Percentiles rank a stretch among this genome's conserved stretches.
Conservation (phyloP, 2,888 invertebrate genomes). For the Oegoconia quadripuncta region DNA sequence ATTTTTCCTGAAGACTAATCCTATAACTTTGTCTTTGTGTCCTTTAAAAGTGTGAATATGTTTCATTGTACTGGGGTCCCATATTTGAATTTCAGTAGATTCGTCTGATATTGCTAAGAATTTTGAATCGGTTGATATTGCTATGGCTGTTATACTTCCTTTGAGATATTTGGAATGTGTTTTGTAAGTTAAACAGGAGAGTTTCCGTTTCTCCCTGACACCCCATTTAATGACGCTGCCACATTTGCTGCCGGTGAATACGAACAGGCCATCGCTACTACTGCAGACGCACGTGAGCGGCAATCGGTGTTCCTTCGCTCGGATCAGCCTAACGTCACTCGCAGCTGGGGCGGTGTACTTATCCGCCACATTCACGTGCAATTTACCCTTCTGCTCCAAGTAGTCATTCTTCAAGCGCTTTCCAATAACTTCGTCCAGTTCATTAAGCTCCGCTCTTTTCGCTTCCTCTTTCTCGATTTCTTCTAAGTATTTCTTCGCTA, state of each 20-base stretch:
- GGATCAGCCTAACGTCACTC: slow-evolving; percentile 73
- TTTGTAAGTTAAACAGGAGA: slow-evolving; percentile 75
- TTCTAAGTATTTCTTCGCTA: slow-evolving; percentile 93
- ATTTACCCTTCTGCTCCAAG: slow-evolving; percentile 90
- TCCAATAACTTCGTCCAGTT: slow-evolving; percentile 83
- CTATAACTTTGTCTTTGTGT: slow-evolving; percentile 86
- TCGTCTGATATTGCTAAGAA: slow-evolving; percentile 83
- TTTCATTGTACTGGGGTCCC: slow-evolving; percentile 88
- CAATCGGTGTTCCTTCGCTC: slow-evolving; percentile 87
- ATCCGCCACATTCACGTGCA: slow-evolving; percentile 87
- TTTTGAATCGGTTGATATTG: slow-evolving; percentile 88
- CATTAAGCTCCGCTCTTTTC: slow-evolving; percentile 81
- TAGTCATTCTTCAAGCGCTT: slow-evolving; percentile 90
- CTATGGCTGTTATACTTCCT: slow-evolving; percentile 81
- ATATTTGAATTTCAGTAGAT: slow-evolving; percentile 86
- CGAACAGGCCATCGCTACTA: slow-evolving; percentile 83
- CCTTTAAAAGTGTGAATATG: slow-evolving; percentile 89
- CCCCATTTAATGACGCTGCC: slow-evolving; percentile 93
- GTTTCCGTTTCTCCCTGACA: slow-evolving; percentile 80
- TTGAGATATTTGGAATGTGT: slow-evolving; percentile 57
- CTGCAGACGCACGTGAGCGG: slow-evolving; percentile 90
- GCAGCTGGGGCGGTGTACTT: slow-evolving; percentile 49
- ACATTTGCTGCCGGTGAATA: slow-evolving; percentile 94
- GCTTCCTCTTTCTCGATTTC: slow-evolving; percentile 91
- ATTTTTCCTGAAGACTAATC: slow-evolving; percentile 90